Evolutionary conservation across 2,888 invertebrate species (phyloP), one percentile per base, ranked within the genome.

Genomic region (Hypercompe scribonia): DNA sequence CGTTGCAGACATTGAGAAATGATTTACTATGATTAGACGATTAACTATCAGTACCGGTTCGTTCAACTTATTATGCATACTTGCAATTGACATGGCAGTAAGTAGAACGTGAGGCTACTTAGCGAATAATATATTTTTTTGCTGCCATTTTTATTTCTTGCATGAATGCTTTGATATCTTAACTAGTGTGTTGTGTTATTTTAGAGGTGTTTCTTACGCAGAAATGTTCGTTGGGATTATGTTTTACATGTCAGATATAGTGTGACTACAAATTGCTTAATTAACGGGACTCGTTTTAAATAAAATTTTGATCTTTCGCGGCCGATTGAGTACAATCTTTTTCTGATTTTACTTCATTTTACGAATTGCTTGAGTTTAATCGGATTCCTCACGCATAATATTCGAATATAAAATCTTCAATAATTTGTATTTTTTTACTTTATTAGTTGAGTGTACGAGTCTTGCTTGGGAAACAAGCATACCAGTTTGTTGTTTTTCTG

Each of bases 151-250:
- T 81, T 76, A 81, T 75, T 83, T 74, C 68, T 76, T 82, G 86
- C 78, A 81, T 73, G 74, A 84, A 80, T 78, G 73, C 78, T 78
- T 85, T 86, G 88, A 88, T 86, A 84, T 85, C 84, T 87, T 84
- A 83, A 86, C 82, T 80, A 77, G 79, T 79, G 75, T 70, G 77
- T 70, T 79, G 79, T 79, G 80, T 77, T 74, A 71, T 69, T 74
- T 70, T 72, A 66, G 69, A 75, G 77, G 78, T 76, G 78, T 82
- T 81, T 80, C 78, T 84, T 75, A 80, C 79, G 65, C 74, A 75
- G 78, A 80, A 71, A 75, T 46, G 71, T 75, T 81, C 63, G 72
- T 68, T 71, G 74, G 70, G 74, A 75, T 82, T 79, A 74, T 74
- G 69, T 50, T 79, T 77, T 72, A 72, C 78, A 78, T 77, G 65